Base-by-base conservation (phyloP, 64 coral and sea anemone species). In the Pachyseris speciosa region DNA sequence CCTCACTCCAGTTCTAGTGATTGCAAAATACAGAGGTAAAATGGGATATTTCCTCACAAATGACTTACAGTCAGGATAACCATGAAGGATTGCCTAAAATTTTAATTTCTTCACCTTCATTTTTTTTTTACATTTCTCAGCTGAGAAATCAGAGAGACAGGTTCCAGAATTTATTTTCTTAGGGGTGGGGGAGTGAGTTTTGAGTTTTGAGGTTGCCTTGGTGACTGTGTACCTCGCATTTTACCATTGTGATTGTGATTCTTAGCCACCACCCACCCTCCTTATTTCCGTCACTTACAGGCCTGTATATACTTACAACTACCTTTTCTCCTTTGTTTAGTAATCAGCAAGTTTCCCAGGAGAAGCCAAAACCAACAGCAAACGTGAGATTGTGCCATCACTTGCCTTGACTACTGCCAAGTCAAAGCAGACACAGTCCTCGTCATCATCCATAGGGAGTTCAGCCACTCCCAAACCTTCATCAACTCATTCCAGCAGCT, bases 1-100 rank as follows among this genome's bases (percentile, higher is more conserved):
- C 49, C 77, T 81, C 53, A 22, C 9, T 27, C 77, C 19, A 81
- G 77, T 36, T 34, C 20, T 8, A 81, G 77, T 61, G 53, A 81
- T 61, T 58, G 19, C 22, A 27, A 11, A 81, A 61, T 61, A 34
- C 52, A 25, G 52, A 81, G 77, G 77, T 81, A 61, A 81, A 20
- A 40, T n/a, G 2, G 25, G n/a, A 3, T 19, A 17, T 74, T 44
- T 74, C 38, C 42, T 57, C 19, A 9, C 22, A 57, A 20, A 19
- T 19, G 5, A 9, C 30, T 12, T 10, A 3, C 11, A 33, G 25
- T 37, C 7, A 32, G 61, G 11, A 25, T 65, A 26, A n/a, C n/a
- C n/a, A n/a, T n/a, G n/a, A n/a, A n/a, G n/a, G n/a, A n/a, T n/a
- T n/a, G n/a, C n/a, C n/a, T n/a, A n/a, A n/a, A n/a, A n/a, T n/a